Evolutionary conservation across 2,113 vertebrate genomes (phyloP).

Genomic region (Chaetura pelagica): DNA sequence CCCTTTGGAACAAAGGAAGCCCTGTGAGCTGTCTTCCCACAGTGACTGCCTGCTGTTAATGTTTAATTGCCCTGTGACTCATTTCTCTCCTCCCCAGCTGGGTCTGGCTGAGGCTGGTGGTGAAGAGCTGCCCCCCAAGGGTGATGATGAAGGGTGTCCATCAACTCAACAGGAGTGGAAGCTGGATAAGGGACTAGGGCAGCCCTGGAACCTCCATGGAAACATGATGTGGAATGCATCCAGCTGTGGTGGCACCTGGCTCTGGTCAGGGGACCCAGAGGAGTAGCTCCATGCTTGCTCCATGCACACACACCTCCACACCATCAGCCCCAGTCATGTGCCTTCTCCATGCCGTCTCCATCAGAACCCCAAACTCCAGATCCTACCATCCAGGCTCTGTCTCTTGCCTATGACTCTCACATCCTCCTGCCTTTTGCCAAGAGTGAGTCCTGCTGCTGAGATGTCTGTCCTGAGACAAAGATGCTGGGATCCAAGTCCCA

Average conservation of each 20-base stretch:
- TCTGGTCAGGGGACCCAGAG: not conserved
- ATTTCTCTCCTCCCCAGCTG: not conserved
- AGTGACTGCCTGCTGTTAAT: not conserved
- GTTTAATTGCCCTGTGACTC: conserved; percentile 31
- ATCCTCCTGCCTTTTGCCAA: fast-evolving
- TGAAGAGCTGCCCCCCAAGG: not conserved
- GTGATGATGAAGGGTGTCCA: not conserved
- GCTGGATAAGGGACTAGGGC: not conserved
- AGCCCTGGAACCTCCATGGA: too few relatives aligned
- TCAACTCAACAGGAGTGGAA: not conserved
- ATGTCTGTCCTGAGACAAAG: fast-evolving
- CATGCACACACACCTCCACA: fast-evolving
- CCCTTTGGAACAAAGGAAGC: conserved; percentile 14
- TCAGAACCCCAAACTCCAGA: not conserved
- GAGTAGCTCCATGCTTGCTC: not conserved
- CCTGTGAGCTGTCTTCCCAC: not conserved
- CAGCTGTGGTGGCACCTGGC: not conserved
- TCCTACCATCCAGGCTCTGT: not conserved
- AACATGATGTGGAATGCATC: not conserved
- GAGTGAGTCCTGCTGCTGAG: not conserved
- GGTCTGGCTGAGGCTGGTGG: not conserved
- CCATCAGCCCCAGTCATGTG: fast-evolving
- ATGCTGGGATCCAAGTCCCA: fast-evolving
- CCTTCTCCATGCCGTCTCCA: not conserved
- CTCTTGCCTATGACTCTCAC: not conserved